A percentile compares a stretch with the other conserved stretches of the same genome.
Conservation (phyloP, 2,888 invertebrate genomes). For the Pherbina coryleti region DNA sequence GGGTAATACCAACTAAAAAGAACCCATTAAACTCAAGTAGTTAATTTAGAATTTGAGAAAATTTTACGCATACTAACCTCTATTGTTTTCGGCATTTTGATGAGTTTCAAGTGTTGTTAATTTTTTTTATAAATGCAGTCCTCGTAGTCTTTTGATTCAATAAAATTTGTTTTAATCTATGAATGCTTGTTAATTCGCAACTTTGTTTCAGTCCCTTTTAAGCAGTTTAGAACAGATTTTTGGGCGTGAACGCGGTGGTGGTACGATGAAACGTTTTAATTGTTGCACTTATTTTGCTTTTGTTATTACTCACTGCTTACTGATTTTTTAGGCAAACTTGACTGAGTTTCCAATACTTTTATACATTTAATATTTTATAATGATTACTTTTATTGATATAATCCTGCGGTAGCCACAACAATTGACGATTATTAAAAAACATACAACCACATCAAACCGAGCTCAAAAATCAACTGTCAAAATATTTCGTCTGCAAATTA, state of each 20-base stretch:
- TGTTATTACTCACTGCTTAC: not conserved
- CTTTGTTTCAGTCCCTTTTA: too few species aligned
- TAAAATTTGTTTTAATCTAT: not conserved
- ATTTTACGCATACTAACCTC: conserved; percentile 55
- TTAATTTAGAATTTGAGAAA: not conserved
- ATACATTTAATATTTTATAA: not conserved
- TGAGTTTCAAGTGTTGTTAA: conserved; percentile 31
- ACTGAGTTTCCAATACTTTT: not conserved
- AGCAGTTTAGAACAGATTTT: conserved; percentile 14
- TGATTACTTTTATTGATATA: not conserved
- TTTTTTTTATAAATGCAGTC: conserved; percentile 42
- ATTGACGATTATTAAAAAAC: not conserved
- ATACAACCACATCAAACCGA: conserved; percentile 48
- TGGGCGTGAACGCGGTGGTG: conserved; percentile 52
- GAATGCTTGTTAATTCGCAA: not conserved
- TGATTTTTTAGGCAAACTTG: not conserved
- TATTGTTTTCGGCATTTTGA: conserved; percentile 49
- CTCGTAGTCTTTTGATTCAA: conserved; percentile 4
- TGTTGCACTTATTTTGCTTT: not conserved
- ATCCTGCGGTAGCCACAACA: not conserved
- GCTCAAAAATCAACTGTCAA: conserved; percentile 50
- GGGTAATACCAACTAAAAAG: too few species aligned
- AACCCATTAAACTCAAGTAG: too few species aligned
- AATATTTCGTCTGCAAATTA: conserved; percentile 46
- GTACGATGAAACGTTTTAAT: not conserved